Percentiles rank a stretch among this genome's conserved stretches.
Conservation (phyloP, 1,140 invertebrate genomes). For the Sinonovacula constricta region DNA sequence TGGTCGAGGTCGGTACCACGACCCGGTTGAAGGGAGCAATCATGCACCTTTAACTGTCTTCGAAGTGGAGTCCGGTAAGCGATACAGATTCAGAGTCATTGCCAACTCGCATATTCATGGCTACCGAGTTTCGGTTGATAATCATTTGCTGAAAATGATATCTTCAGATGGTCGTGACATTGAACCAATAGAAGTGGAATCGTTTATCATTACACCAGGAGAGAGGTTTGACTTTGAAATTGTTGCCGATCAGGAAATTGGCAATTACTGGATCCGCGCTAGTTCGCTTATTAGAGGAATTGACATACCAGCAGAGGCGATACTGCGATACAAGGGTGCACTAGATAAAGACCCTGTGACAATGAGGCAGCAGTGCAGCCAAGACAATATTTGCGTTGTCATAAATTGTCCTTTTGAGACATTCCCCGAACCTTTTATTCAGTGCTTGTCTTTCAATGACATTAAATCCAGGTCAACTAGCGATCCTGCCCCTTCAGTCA, state of each 20-base stretch:
- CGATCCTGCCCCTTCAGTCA: not conserved
- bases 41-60: conserved; percentile 35
- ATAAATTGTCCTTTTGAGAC: conserved; percentile 59
- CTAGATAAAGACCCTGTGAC: conserved; percentile 63
- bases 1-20: conserved; percentile 13
- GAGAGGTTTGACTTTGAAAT: conserved; percentile 91
- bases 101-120: conserved; percentile 26
- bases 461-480: not conserved
- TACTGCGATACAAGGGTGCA: conserved; percentile 87
- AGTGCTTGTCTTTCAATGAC: conserved; percentile 22
- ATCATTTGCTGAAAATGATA: conserved; percentile 80
- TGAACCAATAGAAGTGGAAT: conserved; percentile 82
- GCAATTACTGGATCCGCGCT: conserved; percentile 88
- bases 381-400: conserved; percentile 45
- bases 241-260: conserved; percentile 84
- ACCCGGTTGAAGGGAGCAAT: conserved; percentile 57
- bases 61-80: conserved; percentile 34
- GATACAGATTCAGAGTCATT: conserved; percentile 57
- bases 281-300: conserved; percentile 43
- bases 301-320: conserved; percentile 81
- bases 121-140: conserved; percentile 85
- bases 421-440: conserved; percentile 15
- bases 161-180: conserved; percentile 89
- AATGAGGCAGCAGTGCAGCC: conserved; percentile 55
- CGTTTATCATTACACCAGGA: conserved; percentile 79